These are phyloP conservation scores for Diaprepes abbreviatus DNA, from an alignment of 2,888 invertebrate species.

Conservation along the genomic window DNA sequence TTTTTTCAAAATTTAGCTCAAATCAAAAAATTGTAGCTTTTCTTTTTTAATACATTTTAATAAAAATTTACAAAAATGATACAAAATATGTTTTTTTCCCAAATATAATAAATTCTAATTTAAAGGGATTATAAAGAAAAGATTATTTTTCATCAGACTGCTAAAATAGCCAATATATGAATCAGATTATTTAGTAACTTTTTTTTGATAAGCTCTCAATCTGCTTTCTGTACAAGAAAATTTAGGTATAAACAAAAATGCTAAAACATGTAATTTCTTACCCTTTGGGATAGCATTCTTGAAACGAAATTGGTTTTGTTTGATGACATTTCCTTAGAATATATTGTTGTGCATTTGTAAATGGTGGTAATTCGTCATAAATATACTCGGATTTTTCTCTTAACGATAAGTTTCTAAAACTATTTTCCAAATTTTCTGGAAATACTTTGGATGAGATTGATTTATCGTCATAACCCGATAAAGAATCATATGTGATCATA, in stretches of 20 bases:
- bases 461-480: slow-evolving; percentile 43
- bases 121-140: too few relatives aligned
- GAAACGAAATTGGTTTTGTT: slow-evolving; percentile 74
- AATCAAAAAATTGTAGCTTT: too few relatives aligned
- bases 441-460: slow-evolving; percentile 23
- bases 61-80: too few relatives aligned
- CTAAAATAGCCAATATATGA: too few relatives aligned
- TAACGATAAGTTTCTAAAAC: slow-evolving; percentile 35
- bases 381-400: slow-evolving; percentile 12
- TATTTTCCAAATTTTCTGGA: slow-evolving; percentile 32
- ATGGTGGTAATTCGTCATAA: slow-evolving; percentile 20
- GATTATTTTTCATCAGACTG: too few relatives aligned
- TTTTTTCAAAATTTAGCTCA: too few relatives aligned
- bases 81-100: too few relatives aligned
- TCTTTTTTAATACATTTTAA: too few relatives aligned
- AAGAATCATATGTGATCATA: slow-evolving; percentile 39
- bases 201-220: too few relatives aligned
- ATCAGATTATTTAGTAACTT: too few relatives aligned
- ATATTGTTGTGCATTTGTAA: slow-evolving; percentile 65
- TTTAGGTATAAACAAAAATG: not conserved
- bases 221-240: too few relatives aligned
- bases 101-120: too few relatives aligned
- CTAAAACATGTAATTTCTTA: slow-evolving; percentile 63
- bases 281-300: slow-evolving; percentile 77
- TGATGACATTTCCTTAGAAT: slow-evolving; percentile 77